Evolutionary conservation across 2,113 vertebrate genomes (phyloP).

Genomic region (Anguilla japonica): DNA sequence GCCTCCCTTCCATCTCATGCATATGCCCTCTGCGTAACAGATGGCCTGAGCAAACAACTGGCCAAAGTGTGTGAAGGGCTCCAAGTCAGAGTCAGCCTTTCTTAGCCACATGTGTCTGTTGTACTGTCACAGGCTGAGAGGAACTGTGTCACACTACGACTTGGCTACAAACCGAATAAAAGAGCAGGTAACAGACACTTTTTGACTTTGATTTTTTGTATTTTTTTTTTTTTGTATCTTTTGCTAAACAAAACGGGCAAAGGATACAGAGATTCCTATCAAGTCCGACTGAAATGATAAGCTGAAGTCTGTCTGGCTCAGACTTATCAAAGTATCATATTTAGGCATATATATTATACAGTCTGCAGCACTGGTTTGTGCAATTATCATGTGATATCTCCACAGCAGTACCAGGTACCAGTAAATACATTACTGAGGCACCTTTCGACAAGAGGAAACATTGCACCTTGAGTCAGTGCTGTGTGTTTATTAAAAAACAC

Average conservation of each 20-base stretch:
- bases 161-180: background rate
- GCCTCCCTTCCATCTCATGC: background rate
- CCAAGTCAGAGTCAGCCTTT: conserved; percentile 3
- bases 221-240: background rate
- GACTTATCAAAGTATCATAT: background rate
- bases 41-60: conserved; percentile 46
- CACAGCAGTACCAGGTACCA: background rate
- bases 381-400: conserved; percentile 31
- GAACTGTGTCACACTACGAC: background rate
- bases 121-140: background rate
- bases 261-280: background rate
- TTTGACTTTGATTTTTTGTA: background rate
- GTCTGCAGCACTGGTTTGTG: conserved; percentile 40
- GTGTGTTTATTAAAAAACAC: conserved; percentile 17
- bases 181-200: background rate
- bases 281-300: background rate
- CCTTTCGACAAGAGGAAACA: conserved; percentile 47
- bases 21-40: conserved; percentile 51
- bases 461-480: conserved; percentile 20
- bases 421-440: conserved; percentile 53
- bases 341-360: conserved; percentile 31
- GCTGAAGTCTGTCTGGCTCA: background rate
- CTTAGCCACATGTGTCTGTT: background rate
- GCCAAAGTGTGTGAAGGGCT: conserved; percentile 28
- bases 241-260: background rate